These are phyloP conservation scores for Helarctos malayanus DNA, from an alignment of 2,797 vertebrate genomes.

Conservation along the genomic window DNA sequence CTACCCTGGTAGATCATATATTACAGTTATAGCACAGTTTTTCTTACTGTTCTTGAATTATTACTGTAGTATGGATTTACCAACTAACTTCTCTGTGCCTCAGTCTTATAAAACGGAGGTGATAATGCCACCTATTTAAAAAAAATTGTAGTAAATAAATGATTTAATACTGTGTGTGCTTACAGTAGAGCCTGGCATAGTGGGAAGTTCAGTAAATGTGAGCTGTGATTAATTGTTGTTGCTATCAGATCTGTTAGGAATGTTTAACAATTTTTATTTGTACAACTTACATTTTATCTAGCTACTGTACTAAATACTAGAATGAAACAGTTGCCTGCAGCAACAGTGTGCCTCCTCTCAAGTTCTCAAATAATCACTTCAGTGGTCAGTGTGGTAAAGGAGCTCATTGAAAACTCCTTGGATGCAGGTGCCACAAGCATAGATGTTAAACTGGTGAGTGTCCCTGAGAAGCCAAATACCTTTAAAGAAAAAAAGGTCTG, in stretches of 20 bases:
- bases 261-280: slow-evolving; percentile 30
- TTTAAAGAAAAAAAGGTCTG: background rate
- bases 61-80: background rate
- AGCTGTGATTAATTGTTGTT: background rate
- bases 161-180: background rate
- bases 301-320: slow-evolving; percentile 61
- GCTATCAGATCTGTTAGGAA: background rate
- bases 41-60: slow-evolving; percentile 11
- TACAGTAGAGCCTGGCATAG: background rate
- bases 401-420: slow-evolving; percentile 96
- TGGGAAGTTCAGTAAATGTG: background rate
- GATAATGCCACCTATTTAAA: background rate
- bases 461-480: background rate
- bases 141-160: background rate
- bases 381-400: slow-evolving; percentile 96
- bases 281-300: slow-evolving; percentile 70
- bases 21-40: background rate
- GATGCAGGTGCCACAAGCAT: slow-evolving; percentile 94
- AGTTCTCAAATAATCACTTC: slow-evolving; percentile 97
- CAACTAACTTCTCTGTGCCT: background rate
- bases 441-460: slow-evolving; percentile 95
- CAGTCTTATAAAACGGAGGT: background rate
- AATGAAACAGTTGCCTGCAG: slow-evolving; percentile 95
- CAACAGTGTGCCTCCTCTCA: slow-evolving; percentile 95
- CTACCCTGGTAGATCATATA: background rate